Percentiles rank a stretch among this genome's conserved stretches.
Evolutionary conservation across 1,140 invertebrate genomes (phyloP).

Genomic region (Drosophila nigromelanica): DNA sequence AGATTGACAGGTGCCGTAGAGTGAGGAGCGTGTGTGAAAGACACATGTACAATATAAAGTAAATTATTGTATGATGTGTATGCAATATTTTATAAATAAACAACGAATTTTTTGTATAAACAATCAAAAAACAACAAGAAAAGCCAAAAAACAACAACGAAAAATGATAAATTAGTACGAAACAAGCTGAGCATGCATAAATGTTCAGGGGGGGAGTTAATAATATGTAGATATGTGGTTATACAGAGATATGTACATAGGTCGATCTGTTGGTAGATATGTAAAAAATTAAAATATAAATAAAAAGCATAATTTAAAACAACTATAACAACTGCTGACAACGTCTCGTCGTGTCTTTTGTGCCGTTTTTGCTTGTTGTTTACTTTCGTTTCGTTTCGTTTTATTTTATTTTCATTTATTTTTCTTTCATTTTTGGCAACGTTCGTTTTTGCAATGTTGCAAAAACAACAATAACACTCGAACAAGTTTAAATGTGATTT

Average conservation of each 20-base stretch:
- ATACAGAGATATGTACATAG: conserved; percentile 12
- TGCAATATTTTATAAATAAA: conserved; percentile 68
- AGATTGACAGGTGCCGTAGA: conserved; percentile 11
- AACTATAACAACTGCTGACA: conserved; percentile 58
- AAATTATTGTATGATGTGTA: conserved; percentile 66
- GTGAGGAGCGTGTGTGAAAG: conserved; percentile 4
- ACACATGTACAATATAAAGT: conserved; percentile 55
- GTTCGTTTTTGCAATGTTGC: conserved; percentile 55
- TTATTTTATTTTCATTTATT: conserved; percentile 27
- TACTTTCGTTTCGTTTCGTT: conserved; percentile 54
- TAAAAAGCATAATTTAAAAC: background rate
- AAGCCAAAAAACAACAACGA: conserved; percentile 17
- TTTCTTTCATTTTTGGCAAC: conserved; percentile 24
- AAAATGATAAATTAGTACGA: conserved; percentile 25
- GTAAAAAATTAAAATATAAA: conserved; percentile 8
- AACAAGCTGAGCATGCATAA: conserved; percentile 43
- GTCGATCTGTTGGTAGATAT: conserved; percentile 31
- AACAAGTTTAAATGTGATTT: conserved; percentile 57
- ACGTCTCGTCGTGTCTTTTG: conserved; percentile 58
- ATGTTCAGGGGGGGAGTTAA: background rate
- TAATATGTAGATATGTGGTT: conserved; percentile 2
- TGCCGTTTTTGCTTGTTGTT: conserved; percentile 57
- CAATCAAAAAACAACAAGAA: conserved; percentile 39
- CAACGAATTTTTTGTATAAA: conserved; percentile 49
- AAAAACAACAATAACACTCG: conserved; percentile 49